phyloP scores from a whole-genome alignment of 2,113 vertebrate genomes.

The Petrocephalus microphthalmus region DNA sequence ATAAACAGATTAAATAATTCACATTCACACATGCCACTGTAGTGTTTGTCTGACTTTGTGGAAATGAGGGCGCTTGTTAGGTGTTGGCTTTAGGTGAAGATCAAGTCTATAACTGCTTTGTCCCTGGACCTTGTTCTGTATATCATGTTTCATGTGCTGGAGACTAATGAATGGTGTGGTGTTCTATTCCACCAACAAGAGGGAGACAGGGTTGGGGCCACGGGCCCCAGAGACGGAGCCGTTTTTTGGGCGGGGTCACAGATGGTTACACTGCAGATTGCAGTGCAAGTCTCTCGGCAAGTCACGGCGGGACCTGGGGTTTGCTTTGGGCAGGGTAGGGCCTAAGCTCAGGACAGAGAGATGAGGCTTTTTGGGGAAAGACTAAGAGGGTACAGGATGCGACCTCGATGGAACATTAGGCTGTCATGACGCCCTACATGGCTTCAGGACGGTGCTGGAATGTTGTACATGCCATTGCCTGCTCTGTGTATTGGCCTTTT shows the following conservation, averaged over 20 bases:
- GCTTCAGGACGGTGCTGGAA: background rate
- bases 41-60: constrained; percentile 32
- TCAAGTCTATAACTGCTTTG: constrained; percentile 28
- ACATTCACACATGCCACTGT: background rate
- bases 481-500: background rate
- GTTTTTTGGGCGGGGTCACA: background rate
- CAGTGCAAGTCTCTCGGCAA: background rate
- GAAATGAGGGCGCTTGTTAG: constrained; percentile 54
- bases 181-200: constrained; percentile 32
- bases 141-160: constrained; percentile 38
- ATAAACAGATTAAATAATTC: background rate
- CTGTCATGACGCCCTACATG: background rate
- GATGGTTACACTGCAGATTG: background rate
- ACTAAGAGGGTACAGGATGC: background rate
- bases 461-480: background rate
- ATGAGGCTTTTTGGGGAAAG: background rate
- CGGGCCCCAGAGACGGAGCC: background rate
- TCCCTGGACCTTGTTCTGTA: constrained; percentile 26
- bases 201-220: constrained; percentile 26
- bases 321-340: background rate
- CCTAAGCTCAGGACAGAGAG: background rate
- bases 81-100: constrained; percentile 37
- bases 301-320: background rate
- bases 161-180: constrained; percentile 30
- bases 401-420: background rate